These are phyloP conservation scores for Drosophila ficusphila DNA, from an alignment of 1,140 invertebrate species.

Conservation along the genomic window DNA sequence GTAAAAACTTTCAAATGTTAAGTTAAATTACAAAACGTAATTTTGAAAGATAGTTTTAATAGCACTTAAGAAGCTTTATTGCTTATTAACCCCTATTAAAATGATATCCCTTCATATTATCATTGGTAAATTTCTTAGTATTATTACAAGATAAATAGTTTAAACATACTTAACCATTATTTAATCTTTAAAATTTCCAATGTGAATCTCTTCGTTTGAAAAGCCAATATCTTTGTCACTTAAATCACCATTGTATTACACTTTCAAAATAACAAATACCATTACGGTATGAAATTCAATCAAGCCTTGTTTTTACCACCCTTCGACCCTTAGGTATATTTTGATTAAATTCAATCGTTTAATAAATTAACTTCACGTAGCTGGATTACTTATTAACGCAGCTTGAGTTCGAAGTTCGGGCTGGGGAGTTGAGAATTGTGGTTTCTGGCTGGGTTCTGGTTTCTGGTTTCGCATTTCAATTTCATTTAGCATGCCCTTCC, in stretches of 20 bases:
- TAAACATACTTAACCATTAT: too few species aligned
- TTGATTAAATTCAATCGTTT: not conserved
- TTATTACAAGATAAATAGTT: too few species aligned
- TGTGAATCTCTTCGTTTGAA: too few species aligned
- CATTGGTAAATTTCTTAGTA: too few species aligned
- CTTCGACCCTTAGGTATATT: not conserved
- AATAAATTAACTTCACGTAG: not conserved
- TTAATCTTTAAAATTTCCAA: too few species aligned
- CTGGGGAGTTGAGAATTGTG: constrained; percentile 2
- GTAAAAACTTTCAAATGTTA: not conserved
- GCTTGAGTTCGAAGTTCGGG: not conserved
- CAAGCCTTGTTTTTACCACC: not conserved
- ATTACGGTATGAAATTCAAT: not conserved
- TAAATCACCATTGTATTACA: too few species aligned
- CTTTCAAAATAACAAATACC: not conserved
- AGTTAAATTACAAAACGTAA: not conserved
- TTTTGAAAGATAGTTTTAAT: too few species aligned
- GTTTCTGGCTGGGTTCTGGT: not conserved
- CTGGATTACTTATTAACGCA: constrained; percentile 29
- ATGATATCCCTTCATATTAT: not conserved
- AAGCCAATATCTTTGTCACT: too few species aligned
- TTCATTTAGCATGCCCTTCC: constrained; percentile 17
- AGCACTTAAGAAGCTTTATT: too few species aligned
- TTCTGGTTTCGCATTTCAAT: constrained; percentile 7
- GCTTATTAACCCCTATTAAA: too few species aligned